Base-by-base conservation (phyloP, 1,140 invertebrate genomes). In the Saccostrea echinata region DNA sequence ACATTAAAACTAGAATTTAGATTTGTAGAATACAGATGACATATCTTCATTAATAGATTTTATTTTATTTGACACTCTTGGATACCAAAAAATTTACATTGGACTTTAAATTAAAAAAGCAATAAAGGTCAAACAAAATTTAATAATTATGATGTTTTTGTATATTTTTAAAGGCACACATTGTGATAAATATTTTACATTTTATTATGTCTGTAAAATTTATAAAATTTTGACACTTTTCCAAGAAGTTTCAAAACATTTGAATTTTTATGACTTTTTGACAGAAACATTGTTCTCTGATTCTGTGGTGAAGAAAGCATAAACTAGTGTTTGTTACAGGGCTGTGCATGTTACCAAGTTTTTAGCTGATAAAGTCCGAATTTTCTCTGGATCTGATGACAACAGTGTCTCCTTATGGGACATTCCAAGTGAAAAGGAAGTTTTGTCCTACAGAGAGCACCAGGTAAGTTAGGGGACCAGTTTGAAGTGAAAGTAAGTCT, bases 361-460 rank as follows among this genome's bases (percentile, higher is more conserved):
- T 92, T 96, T 98, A 21, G 95, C 96, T 53, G 97, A 97, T 93
- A 97, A 97, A 92, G 94, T 97, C 52, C 97, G 97, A 86, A 96
- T 99, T 52, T 96, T 97, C 9, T 98, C 98, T 92, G 99, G 98
- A 94, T 98, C 98, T 11, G 98, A 99, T 95, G 98, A 99, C 94
- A 98, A 98, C 95, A 96, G 97, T n/a, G 96, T 97, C 11, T 96
- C 96, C 89, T 90, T 99, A 13, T 99, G 98, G 98, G 98, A 99
- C 93, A 97, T 99, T 92, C 96, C 97, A 8, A 97, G 96, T 91
- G 98, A 98, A 96, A 97, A 90, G 95, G 96, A 96, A 91, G 97
- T 92, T 91, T 95, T 92, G 53, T 96, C 95, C 27, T 98, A 97
- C 93, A 96, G 96, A 87, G 96, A 96, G 84, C 98, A 98, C 94